phyloP scores from a whole-genome alignment of 2,113 vertebrate genomes.

The Colaptes auratus region DNA sequence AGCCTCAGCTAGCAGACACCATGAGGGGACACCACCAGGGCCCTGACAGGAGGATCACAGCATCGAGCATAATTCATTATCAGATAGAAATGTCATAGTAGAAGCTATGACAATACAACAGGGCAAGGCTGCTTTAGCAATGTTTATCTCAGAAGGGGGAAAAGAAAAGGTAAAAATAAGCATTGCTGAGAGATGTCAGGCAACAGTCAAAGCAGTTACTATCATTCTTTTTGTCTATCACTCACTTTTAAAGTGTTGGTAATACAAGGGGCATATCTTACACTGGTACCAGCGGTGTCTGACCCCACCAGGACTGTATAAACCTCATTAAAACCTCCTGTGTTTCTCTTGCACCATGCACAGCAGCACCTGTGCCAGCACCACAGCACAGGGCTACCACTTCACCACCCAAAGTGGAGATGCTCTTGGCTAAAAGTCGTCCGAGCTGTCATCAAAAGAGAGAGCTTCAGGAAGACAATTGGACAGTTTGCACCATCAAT shows the following conservation, averaged over 20 bases:
- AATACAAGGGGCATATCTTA: neutral
- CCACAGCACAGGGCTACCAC: neutral
- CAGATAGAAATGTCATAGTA: neutral
- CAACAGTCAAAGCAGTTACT: neutral
- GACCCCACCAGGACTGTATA: neutral
- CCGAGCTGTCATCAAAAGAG: neutral
- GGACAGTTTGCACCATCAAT: neutral
- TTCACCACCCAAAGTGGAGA: fast-evolving
- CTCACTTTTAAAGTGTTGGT: neutral
- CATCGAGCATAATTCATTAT: neutral
- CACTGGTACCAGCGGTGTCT: neutral
- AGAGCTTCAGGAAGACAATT: neutral
- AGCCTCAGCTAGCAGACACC: neutral
- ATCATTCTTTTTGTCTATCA: neutral
- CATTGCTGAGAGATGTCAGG: neutral
- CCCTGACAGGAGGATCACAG: too few relatives aligned
- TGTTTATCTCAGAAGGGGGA: neutral
- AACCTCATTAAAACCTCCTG: neutral
- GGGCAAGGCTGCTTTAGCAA: neutral
- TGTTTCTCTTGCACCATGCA: neutral
- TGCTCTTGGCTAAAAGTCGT: neutral
- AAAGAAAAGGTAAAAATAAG: neutral
- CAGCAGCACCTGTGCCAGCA: neutral
- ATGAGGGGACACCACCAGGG: neutral
- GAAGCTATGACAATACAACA: neutral